phyloP scores from a whole-genome alignment of 2,113 vertebrate genomes.

The Capricornis sumatraensis region DNA sequence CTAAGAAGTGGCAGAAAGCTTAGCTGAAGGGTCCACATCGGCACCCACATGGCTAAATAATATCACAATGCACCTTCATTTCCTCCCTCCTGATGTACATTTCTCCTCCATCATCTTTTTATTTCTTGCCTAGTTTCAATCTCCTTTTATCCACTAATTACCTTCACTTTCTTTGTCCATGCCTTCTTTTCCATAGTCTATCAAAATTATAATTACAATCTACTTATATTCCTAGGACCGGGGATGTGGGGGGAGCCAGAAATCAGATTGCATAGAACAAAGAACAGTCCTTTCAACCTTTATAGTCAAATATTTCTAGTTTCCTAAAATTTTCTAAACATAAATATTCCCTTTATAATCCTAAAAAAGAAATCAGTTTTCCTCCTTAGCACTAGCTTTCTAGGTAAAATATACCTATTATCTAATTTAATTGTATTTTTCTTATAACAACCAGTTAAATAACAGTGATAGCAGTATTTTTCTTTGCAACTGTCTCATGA shows the following conservation, averaged over 20 bases:
- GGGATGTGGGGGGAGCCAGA: rapidly evolving
- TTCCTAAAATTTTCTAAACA: background rate
- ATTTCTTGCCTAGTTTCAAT: background rate
- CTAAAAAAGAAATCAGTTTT: background rate
- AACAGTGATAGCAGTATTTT: background rate
- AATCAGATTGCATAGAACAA: background rate
- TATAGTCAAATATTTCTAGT: background rate
- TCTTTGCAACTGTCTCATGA: background rate
- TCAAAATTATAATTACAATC: background rate
- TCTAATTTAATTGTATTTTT: background rate
- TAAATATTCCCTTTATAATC: background rate
- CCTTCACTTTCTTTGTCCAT: background rate
- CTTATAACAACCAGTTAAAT: background rate
- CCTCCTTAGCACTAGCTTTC: background rate
- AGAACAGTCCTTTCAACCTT: background rate
- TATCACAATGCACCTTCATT: background rate
- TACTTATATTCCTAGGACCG: background rate
- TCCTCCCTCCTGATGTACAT: background rate
- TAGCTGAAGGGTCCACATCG: rapidly evolving
- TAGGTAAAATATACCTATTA: background rate
- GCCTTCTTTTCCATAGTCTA: background rate
- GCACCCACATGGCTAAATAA: background rate
- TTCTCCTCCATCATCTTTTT: background rate
- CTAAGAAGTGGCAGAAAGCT: background rate
- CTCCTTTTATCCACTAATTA: background rate